These are phyloP conservation scores for Blastomussa wellsi DNA, from an alignment of 92 coral and sea anemone species.

Conservation along the genomic window DNA sequence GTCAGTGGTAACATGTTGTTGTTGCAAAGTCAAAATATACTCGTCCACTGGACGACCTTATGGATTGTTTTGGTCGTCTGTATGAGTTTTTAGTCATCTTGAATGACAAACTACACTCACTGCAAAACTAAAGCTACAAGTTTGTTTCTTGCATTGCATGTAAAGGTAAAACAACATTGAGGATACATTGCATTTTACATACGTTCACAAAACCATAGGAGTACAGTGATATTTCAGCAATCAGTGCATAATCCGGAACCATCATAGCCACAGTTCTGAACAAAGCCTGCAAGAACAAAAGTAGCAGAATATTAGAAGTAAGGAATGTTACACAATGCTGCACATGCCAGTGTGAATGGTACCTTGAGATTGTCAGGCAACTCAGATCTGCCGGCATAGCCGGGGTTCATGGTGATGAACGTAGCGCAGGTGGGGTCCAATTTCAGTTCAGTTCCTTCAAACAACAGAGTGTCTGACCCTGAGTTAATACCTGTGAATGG, in stretches of 20 bases:
- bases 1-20: too few species aligned
- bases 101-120: too few species aligned
- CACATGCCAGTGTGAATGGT: background rate
- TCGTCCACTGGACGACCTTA: too few species aligned
- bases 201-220: conserved; percentile 97
- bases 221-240: conserved; percentile 96
- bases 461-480: conserved; percentile 92
- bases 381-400: conserved; percentile 98
- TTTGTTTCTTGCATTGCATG: background rate
- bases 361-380: conserved; percentile 98
- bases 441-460: conserved; percentile 96
- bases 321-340: background rate
- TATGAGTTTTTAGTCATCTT: too few species aligned
- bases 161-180: background rate
- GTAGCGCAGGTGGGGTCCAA: conserved; percentile 91
- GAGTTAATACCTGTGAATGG: conserved; percentile 80
- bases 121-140: background rate
- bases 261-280: conserved; percentile 99
- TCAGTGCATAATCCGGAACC: conserved; percentile 98
- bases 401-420: conserved; percentile 98
- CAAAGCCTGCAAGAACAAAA: conserved; percentile 69
- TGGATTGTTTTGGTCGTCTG: too few species aligned
- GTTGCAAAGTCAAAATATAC: too few species aligned
- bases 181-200: conserved; percentile 17
- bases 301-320: background rate